Evolutionary conservation across 2,113 vertebrate genomes (phyloP).

Genomic region (Hippoglossus stenolepis): DNA sequence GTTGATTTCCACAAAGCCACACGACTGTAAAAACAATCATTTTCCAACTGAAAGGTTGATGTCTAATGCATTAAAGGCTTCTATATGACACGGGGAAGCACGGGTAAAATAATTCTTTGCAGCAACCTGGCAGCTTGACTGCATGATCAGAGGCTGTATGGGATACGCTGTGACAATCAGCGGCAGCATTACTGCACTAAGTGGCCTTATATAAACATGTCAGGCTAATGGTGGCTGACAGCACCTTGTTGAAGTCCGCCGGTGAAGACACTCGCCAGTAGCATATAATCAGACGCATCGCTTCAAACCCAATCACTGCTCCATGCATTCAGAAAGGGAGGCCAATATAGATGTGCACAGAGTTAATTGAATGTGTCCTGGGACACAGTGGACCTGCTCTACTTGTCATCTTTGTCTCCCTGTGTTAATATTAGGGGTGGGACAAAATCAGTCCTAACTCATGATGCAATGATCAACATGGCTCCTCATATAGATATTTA

Average conservation of each 20-base stretch:
- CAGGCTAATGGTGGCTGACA: slow-evolving; percentile 57
- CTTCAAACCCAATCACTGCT: slow-evolving; percentile 27
- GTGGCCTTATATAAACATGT: slow-evolving; percentile 50
- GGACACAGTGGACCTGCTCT: slow-evolving; percentile 15
- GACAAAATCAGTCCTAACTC: too few relatives aligned
- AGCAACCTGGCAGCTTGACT: slow-evolving; percentile 11
- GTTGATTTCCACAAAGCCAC: background rate
- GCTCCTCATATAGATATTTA: too few relatives aligned
- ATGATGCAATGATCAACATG: too few relatives aligned
- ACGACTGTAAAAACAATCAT: background rate
- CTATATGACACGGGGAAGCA: background rate
- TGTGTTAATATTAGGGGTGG: too few relatives aligned
- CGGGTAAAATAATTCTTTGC: background rate
- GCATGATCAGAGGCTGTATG: slow-evolving; percentile 19
- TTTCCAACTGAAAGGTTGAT: background rate
- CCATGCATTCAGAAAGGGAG: background rate
- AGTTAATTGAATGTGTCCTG: slow-evolving; percentile 13
- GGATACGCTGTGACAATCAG: slow-evolving; percentile 27
- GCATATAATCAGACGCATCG: slow-evolving; percentile 12
- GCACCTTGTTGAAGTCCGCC: background rate
- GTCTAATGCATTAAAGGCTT: background rate
- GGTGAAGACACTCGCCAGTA: slow-evolving; percentile 27
- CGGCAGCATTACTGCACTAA: slow-evolving; percentile 31
- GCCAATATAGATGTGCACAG: background rate
- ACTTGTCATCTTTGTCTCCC: background rate